A percentile compares a stretch with the other conserved stretches of the same genome.
Evolutionary conservation across 2,888 invertebrate genomes (phyloP).

Genomic region (Sceliomorpha sp.): DNA sequence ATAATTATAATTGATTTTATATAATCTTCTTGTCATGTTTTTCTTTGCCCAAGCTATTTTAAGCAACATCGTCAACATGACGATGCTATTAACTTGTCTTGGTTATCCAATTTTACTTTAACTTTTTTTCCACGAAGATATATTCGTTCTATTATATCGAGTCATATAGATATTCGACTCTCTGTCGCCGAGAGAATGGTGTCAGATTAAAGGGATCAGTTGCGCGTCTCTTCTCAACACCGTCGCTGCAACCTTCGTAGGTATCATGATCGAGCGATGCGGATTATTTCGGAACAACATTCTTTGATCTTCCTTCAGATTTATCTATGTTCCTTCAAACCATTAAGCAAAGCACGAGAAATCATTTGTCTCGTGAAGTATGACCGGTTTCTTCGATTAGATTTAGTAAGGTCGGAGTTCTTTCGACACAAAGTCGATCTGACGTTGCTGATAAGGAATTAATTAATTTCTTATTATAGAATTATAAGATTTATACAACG

Average conservation of each 20-base stretch:
- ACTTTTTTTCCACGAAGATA: constrained; percentile 9
- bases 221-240: constrained; percentile 11
- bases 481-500: constrained; percentile 10
- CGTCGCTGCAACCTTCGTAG: constrained; percentile 1
- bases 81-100: constrained; percentile 25
- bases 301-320: constrained; percentile 33
- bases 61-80: constrained; percentile 16
- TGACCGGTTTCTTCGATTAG: constrained; percentile 27
- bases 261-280: constrained; percentile 22
- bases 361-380: constrained; percentile 9
- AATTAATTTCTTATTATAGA: constrained; percentile 14
- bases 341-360: constrained; percentile 29
- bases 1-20: too few relatives aligned
- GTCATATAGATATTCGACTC: not conserved
- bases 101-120: constrained; percentile 20
- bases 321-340: constrained; percentile 22
- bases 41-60: constrained; percentile 2
- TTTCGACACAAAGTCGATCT: constrained; percentile 11
- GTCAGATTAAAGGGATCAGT: constrained; percentile 24
- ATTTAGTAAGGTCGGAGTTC: constrained; percentile 1
- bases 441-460: constrained; percentile 12
- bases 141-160: constrained; percentile 14
- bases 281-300: constrained; percentile 17
- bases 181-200: constrained; percentile 9
- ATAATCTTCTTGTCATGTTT: constrained; percentile 11